Evolutionary conservation across 2,113 vertebrate species (phyloP).

Genomic region (Axis porcinus): DNA sequence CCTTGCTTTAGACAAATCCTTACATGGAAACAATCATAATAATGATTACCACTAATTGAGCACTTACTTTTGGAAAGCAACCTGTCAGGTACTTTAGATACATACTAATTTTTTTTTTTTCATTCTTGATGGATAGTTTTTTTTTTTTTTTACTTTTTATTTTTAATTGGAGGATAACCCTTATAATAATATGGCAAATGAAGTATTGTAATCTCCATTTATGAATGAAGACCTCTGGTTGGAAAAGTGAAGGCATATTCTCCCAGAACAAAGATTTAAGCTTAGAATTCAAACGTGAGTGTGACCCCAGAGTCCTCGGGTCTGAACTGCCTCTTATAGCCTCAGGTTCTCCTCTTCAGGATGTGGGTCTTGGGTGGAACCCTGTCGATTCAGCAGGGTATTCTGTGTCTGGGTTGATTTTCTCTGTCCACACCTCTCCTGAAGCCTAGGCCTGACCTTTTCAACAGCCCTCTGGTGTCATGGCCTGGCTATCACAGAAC

Average conservation of each 20-base stretch:
- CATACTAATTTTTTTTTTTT: background rate
- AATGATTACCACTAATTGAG: background rate
- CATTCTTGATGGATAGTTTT: background rate
- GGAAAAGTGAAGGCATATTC: background rate
- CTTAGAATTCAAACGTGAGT: too few relatives aligned
- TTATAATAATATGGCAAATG: background rate
- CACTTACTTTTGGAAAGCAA: slow-evolving; percentile 38
- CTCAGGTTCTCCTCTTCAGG: background rate
- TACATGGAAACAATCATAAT: background rate
- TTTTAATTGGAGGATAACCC: background rate
- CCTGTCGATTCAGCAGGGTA: background rate
- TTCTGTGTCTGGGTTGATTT: background rate
- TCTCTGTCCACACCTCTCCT: background rate
- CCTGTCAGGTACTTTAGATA: background rate
- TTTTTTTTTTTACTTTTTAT: background rate
- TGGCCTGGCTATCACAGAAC: background rate
- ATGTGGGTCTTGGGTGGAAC: background rate
- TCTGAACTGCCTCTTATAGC: background rate
- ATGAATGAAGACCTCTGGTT: background rate
- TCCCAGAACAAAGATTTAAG: background rate
- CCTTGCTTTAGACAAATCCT: background rate
- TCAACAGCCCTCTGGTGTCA: too few relatives aligned
- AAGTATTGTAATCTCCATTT: background rate
- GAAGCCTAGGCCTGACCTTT: background rate
- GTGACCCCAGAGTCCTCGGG: background rate